Evolutionary conservation across 2,888 invertebrate species (phyloP).

Genomic region (Drosophila paranaensis): DNA sequence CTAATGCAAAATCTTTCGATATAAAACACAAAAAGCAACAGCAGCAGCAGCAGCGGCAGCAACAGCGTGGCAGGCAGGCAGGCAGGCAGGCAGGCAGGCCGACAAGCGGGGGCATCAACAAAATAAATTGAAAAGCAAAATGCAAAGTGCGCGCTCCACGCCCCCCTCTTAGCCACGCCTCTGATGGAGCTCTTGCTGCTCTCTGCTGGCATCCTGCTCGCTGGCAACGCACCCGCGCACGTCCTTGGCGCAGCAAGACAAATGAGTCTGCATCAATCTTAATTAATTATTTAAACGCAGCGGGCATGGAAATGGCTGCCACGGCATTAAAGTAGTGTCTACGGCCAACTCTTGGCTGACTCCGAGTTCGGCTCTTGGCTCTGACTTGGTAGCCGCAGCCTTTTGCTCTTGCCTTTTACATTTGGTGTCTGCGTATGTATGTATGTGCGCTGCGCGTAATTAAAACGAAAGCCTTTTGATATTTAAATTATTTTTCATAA

Average conservation of each 20-base stretch:
- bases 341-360: constrained; percentile 24
- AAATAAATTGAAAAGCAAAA: constrained; percentile 75
- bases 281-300: constrained; percentile 81
- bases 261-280: constrained; percentile 81
- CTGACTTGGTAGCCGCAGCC: constrained; percentile 39
- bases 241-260: constrained; percentile 72
- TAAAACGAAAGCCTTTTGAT: constrained; percentile 82
- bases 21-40: constrained; percentile 32
- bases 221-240: constrained; percentile 28
- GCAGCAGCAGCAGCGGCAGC: neutral
- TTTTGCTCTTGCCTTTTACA: constrained; percentile 52
- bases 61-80: constrained; percentile 9
- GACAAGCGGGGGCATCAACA: constrained; percentile 56
- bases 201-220: constrained; percentile 7
- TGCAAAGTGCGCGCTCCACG: constrained; percentile 65
- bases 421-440: constrained; percentile 50
- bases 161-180: constrained; percentile 7
- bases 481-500: constrained; percentile 81
- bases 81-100: constrained; percentile 4
- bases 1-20: constrained; percentile 77
- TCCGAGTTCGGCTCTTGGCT: constrained; percentile 14
- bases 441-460: constrained; percentile 67
- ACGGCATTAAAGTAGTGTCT: constrained; percentile 67
- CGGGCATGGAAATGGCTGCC: constrained; percentile 77
- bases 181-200: neutral